Base-by-base conservation (phyloP, 2,113 vertebrate genomes). In the Anas platyrhynchos region DNA sequence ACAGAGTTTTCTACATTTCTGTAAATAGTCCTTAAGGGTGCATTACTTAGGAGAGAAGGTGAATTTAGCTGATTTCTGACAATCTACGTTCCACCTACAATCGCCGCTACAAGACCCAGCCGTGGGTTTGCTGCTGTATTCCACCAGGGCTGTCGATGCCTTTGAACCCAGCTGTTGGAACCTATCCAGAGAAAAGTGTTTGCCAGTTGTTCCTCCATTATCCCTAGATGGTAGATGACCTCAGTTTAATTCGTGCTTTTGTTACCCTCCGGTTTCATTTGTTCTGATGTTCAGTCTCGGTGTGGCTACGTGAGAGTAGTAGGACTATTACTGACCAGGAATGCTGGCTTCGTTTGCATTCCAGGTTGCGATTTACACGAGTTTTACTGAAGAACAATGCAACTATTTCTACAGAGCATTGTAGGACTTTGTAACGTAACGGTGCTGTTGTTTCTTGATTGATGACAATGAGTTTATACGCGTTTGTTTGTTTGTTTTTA, bases 11-110 rank as follows among this genome's bases (percentile, higher is more conserved):
- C 5, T 36, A 11, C 8, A 11, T 21, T n/a, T 52, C 69, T 87
- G 78, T 81, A 72, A 67, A 83, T 59, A 56, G 55, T 25, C 66
- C 76, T 6, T 2, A 8, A 3, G 12, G 21, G 14, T 63, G 41
- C 34, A 27, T 54, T 27, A 38, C 62, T 8, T 1, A 4, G 32
- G 67, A 56, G 43, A 82, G 66, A 59, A 38, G n/a, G 36, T 6
- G 59, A 4, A 2, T 16, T 52, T 4, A 54, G 75, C 8, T 55
- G 21, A 23, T 41, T 13, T 3, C 58, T 31, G 56, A 8, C 62
- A 77, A 7, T 22, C 15, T 1, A 11, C 1, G 1, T 11, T 5
- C 6, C 46, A 4, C 3, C 56, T 2, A 0, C 55, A 7, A 44
- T 7, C 5, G 3, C 58, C 36, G 22, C 50, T 29, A 34, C 26